Percentiles rank a stretch among this genome's conserved stretches.
Conservation (phyloP, 2,888 invertebrate species). For the Limnephilus rhombicus region DNA sequence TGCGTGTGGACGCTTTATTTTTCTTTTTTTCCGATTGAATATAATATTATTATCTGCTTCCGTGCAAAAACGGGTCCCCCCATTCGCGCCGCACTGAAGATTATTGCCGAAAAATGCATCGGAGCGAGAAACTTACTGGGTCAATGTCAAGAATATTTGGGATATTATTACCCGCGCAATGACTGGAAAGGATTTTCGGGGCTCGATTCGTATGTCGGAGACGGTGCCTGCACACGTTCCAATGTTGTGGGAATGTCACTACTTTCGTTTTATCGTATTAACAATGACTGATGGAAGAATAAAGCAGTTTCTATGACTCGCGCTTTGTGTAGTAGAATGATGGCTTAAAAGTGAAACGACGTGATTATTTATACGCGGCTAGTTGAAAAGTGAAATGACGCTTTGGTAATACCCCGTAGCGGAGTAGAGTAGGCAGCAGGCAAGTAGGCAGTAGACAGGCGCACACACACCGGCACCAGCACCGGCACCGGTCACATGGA, state of each 20-base stretch:
- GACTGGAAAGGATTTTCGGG: neutral
- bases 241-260: constrained; percentile 1
- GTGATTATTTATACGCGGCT: constrained; percentile 37
- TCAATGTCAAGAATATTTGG: constrained; percentile 1
- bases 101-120: neutral
- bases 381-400: constrained; percentile 42
- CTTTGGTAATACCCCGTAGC: neutral
- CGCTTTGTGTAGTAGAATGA: neutral
- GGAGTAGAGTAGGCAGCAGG: neutral
- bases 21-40: neutral
- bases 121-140: constrained; percentile 1
- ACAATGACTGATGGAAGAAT: neutral
- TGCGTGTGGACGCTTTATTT: neutral
- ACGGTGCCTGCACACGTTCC: neutral
- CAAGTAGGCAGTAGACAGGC: neutral
- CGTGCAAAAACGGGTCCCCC: neutral
- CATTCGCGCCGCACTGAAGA: neutral
- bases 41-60: neutral
- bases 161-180: neutral
- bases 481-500: constrained; percentile 6
- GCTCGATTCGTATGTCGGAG: neutral
- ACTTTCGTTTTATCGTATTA: neutral
- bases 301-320: neutral
- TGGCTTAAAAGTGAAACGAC: constrained; percentile 35
- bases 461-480: neutral